Base-by-base conservation (phyloP, 1,140 invertebrate genomes). In the Mya arenaria region DNA sequence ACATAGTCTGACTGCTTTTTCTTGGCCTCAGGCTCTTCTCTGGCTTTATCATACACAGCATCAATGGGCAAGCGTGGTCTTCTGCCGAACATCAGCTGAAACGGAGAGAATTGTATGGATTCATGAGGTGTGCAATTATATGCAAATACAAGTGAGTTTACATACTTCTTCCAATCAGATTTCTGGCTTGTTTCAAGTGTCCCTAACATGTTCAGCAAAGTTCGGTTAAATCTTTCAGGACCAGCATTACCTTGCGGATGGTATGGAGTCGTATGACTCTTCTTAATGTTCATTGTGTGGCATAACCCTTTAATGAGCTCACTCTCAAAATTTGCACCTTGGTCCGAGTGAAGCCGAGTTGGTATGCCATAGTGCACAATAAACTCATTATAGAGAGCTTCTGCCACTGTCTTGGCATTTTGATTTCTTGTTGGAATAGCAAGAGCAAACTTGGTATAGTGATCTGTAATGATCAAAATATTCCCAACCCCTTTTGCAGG, bases 71-170 rank as follows among this genome's bases (percentile, higher is more conserved):
- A 41, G 17, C 48, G 71, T 6, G 81, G 73, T n/a, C 63, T 44
- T n/a, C 82, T 36, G 4, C 82, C 77, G 65, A 84, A 84, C 81
- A 82, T 82, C 36, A 85, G 41, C 15, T 66, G 28, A 39, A 65
- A 86, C 41, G 82, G 83, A 17, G 65, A 60, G 0, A 56, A 3
- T 32, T 72, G 73, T 23, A 82, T 86, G 0, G 69, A 62, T 34
- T 84, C 77, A 60, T 86, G 85, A 17, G 4, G n/a, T 4, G 78
- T 84, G 19, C 37, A 84, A 63, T 86, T 86, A 41, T 86, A 84
- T 13, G 78, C 69, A 69, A 74, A 77, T 2, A 78, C 77, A 4
- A 86, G n/a, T 17, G 72, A 60, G 15, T 19, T 23, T 15, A 86
- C 37, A 66, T 84, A 74, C 0, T 55, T 66, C 36, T 77, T 72